Conservation (phyloP, 2,113 vertebrate genomes). For the Panthera tigris region DNA sequence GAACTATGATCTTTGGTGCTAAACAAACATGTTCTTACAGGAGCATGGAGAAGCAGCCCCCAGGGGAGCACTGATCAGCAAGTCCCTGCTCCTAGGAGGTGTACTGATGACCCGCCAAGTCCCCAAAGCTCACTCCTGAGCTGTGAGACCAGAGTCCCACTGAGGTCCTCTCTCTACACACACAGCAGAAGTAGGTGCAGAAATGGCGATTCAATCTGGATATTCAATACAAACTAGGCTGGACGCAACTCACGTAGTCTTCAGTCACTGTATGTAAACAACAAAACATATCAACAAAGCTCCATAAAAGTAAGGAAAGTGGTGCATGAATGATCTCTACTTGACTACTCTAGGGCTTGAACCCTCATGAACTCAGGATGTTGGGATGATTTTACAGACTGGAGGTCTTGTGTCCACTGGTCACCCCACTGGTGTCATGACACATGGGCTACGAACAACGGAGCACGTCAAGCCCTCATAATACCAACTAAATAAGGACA, state of each 20-base stretch:
- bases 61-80: accelerated
- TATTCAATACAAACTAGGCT: not conserved
- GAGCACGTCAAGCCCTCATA: accelerated
- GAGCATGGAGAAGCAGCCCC: too few relatives aligned
- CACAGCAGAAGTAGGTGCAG: accelerated
- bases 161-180: not conserved
- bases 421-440: not conserved
- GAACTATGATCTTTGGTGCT: not conserved
- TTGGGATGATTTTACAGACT: not conserved
- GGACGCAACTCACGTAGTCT: not conserved
- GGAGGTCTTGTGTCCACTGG: accelerated
- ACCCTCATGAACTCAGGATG: not conserved
- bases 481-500: not conserved
- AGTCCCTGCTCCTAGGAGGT: not conserved
- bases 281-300: not conserved
- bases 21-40: not conserved
- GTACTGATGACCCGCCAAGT: accelerated
- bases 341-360: not conserved
- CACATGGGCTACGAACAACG: accelerated
- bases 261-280: not conserved
- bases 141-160: not conserved
- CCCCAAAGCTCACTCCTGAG: not conserved
- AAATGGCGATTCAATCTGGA: not conserved
- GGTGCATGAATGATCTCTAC: not conserved
- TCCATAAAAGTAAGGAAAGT: not conserved